Percentiles rank a stretch among this genome's conserved stretches.
Evolutionary conservation across 2,113 vertebrate species (phyloP).

Genomic region (Martes martes): DNA sequence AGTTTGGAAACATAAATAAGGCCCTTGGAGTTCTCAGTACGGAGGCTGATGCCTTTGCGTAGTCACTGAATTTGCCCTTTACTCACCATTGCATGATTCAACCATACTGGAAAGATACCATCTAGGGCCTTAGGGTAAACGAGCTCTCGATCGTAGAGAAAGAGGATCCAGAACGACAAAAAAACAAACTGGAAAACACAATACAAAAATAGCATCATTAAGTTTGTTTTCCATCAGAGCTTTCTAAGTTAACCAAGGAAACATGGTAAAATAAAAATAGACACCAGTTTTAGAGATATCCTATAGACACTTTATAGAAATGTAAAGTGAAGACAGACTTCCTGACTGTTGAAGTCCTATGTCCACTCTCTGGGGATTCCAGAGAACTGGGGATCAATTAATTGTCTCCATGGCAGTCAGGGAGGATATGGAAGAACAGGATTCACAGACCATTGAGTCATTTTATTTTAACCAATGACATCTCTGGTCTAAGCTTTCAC

Average conservation of each 20-base stretch:
- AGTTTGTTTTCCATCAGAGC: neutral
- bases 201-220: neutral
- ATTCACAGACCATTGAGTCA: neutral
- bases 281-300: neutral
- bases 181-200: conserved; percentile 86
- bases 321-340: neutral
- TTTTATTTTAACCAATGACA: neutral
- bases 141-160: conserved; percentile 88
- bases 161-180: conserved; percentile 89
- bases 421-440: neutral
- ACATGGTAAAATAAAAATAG: neutral
- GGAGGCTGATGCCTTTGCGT: neutral
- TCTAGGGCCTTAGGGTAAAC: conserved; percentile 89
- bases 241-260: conserved; percentile 7
- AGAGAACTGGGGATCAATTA: neutral
- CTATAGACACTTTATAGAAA: neutral
- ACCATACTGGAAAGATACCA: conserved; percentile 86
- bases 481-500: neutral
- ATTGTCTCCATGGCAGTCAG: neutral
- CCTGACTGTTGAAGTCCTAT: neutral
- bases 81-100: conserved; percentile 93
- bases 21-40: neutral
- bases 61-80: conserved; percentile 30
- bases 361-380: neutral
- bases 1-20: conserved; percentile 29